phyloP scores from a whole-genome alignment of 1,140 invertebrate species.

The Drosophila kurseongensis region DNA sequence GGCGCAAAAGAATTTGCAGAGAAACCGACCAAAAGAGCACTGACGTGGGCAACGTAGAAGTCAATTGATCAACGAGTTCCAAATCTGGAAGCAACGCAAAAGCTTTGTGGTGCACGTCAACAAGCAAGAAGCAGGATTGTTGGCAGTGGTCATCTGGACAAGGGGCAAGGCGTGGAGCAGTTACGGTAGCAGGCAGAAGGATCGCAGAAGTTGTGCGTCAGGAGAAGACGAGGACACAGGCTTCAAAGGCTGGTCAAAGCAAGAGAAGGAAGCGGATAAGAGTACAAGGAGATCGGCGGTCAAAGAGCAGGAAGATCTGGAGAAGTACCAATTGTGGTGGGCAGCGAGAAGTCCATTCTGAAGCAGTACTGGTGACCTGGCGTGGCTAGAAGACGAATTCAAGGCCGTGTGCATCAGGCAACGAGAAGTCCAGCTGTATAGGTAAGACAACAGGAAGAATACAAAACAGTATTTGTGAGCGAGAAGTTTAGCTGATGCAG shows the following conservation, averaged over 20 bases:
- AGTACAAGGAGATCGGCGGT: neutral
- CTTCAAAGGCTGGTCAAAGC: neutral
- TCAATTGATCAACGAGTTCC: too few relatives aligned
- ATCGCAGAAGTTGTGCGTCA: neutral
- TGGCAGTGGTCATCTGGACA: too few relatives aligned
- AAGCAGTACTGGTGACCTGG: neutral
- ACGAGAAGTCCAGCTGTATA: neutral
- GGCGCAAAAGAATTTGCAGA: too few relatives aligned
- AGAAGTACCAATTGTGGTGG: neutral
- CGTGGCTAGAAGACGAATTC: too few relatives aligned
- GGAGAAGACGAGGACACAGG: neutral
- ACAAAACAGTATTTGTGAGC: neutral
- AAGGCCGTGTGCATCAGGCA: too few relatives aligned
- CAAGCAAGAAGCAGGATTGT: too few relatives aligned
- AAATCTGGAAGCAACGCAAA: too few relatives aligned
- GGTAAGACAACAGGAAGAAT: neutral
- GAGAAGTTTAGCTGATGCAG: neutral
- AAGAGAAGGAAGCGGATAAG: neutral
- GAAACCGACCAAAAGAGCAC: too few relatives aligned
- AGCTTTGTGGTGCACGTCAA: too few relatives aligned
- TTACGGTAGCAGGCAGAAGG: neutral
- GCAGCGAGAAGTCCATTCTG: neutral
- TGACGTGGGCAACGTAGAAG: too few relatives aligned
- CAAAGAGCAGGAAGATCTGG: too few relatives aligned
- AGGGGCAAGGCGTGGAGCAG: too few relatives aligned